phyloP scores from a whole-genome alignment of 1,140 invertebrate species.

The Drosophila navojoa region DNA sequence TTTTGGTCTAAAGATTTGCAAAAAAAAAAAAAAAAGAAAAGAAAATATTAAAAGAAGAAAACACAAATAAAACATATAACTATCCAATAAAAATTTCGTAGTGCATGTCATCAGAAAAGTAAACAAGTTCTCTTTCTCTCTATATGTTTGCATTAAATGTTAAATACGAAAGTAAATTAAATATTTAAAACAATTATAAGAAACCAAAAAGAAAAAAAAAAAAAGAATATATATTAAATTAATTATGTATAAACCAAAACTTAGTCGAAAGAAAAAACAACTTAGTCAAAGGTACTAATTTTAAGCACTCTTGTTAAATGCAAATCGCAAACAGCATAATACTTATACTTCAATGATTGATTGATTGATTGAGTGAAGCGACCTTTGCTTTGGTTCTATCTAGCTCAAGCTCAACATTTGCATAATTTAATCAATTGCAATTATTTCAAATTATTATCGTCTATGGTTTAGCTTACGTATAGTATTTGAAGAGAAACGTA shows the following conservation, averaged over 20 bases:
- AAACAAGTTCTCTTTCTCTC: slow-evolving; percentile 57
- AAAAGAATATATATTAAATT: slow-evolving; percentile 59
- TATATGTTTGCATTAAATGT: slow-evolving; percentile 73
- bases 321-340: background rate
- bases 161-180: slow-evolving; percentile 45
- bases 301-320: slow-evolving; percentile 74
- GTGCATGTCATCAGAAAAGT: slow-evolving; percentile 38
- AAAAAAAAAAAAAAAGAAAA: background rate
- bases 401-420: slow-evolving; percentile 55
- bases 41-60: slow-evolving; percentile 12
- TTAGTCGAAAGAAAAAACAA: slow-evolving; percentile 67
- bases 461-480: slow-evolving; percentile 66
- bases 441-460: slow-evolving; percentile 60
- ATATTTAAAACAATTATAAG: slow-evolving; percentile 19
- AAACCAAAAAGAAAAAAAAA: slow-evolving; percentile 31
- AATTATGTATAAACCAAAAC: slow-evolving; percentile 63
- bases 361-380: slow-evolving; percentile 25
- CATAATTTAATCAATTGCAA: slow-evolving; percentile 57
- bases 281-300: slow-evolving; percentile 78
- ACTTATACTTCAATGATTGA: background rate
- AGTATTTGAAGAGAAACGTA: slow-evolving; percentile 31
- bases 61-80: slow-evolving; percentile 14
- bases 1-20: slow-evolving; percentile 22
- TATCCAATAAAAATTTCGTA: slow-evolving; percentile 40
- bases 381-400: slow-evolving; percentile 59